Evolutionary conservation across 1,140 invertebrate species (phyloP).

Genomic region (Anastatus disparis): DNA sequence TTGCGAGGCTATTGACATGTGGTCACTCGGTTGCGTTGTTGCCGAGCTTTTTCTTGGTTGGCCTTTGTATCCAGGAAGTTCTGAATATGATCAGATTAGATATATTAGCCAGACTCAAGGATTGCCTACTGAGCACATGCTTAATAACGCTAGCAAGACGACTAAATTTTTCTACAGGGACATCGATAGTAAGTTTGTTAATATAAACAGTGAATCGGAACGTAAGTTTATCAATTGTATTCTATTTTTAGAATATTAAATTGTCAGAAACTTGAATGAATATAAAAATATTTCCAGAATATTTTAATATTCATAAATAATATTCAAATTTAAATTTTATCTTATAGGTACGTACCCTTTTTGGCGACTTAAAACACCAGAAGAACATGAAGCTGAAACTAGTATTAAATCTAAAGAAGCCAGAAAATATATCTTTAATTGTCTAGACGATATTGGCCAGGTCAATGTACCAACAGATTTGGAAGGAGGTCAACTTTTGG

Average conservation of each 20-base stretch:
- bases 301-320: too few relatives aligned
- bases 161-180: conserved; percentile 98
- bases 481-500: conserved; percentile 92
- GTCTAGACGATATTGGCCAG: conserved; percentile 97
- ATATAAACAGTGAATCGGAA: too few relatives aligned
- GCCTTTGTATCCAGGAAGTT: conserved; percentile 99
- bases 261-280: too few relatives aligned
- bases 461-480: conserved; percentile 97
- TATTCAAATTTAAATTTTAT: too few relatives aligned
- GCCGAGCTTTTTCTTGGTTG: conserved; percentile 99
- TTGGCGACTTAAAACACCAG: conserved; percentile 97
- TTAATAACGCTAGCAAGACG: conserved; percentile 98
- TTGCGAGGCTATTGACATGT: conserved; percentile 99
- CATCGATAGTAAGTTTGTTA: conserved; percentile 78
- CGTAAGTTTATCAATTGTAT: background rate
- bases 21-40: conserved; percentile 99
- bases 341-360: conserved; percentile 86
- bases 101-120: conserved; percentile 91
- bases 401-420: conserved; percentile 99
- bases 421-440: conserved; percentile 99
- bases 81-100: conserved; percentile 99
- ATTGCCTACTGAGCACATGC: conserved; percentile 96
- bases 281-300: too few relatives aligned
- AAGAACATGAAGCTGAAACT: conserved; percentile 98
- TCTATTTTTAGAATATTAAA: too few relatives aligned